Evolutionary conservation across 2,113 vertebrate genomes (phyloP), one percentile per base, ranked within the genome.

Genomic region (Mixornis gularis): DNA sequence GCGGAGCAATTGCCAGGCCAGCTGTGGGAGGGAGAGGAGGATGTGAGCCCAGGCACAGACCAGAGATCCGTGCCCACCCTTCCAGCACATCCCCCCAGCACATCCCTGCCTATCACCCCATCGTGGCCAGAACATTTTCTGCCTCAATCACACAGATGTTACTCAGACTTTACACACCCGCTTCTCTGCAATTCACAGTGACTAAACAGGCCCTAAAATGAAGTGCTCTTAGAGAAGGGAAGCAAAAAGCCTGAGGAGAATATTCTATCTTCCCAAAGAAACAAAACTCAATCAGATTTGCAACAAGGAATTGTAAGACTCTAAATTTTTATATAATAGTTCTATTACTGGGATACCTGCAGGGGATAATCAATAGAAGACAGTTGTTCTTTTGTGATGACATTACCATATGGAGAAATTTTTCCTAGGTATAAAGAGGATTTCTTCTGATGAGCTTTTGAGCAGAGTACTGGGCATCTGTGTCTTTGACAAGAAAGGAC

Each of bases 341-440:
- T 93, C 85, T 95, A 79, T 63, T 18, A 27, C 63, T 52, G 64
- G 51, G 48, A 55, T 92, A 89, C 89, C 95, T 91, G 62, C 86
- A 51, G 89, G 83, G 88, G 51, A 92, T 89, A 87, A 97, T 93
- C 88, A 81, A 88, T 41, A 85, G 91, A 92, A 90, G 78, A 51
- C 79, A 83, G 69, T 87, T 95, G 89, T 85, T 94, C 66, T 59
- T 95, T 93, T 72, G 72, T 93, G 92, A 94, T 96, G 95, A 36
- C 87, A 70, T 96, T 95, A 95, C 71, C 93, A 90, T 71, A 77
- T 51, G 85, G 92, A 90, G 66, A 63, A 48, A 95, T 94, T 94
- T 94, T 92, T 95, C n/a, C 79, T 56, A 64, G 81, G 85, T 55
- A 29, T 48, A 24, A 77, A 93, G 86, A 93, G 92, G 85, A 95